Evolutionary conservation across 2,888 invertebrate genomes (phyloP), one percentile per base, ranked within the genome.

Genomic region (Caenorhabditis sp.): DNA sequence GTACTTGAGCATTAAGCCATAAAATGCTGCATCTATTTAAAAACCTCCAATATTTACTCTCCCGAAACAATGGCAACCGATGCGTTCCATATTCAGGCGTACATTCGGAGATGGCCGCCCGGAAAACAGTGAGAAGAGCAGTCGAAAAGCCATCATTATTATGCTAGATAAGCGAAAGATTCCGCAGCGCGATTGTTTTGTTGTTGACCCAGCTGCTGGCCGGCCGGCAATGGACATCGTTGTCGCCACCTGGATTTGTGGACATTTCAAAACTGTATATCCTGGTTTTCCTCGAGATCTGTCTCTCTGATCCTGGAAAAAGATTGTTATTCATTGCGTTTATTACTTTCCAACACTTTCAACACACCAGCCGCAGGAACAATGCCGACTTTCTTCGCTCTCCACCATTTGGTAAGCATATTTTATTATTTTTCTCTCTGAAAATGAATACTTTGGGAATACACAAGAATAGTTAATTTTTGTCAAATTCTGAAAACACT

Each of bases 111-210:
- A 48, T 39, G 32, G 35, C 63, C 24, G 37, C 56, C 65, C 56
- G 58, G 52, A 68, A 68, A 68, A 58, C 68, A 58, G 50, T 46
- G 53, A 53, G 46, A 55, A 30, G 62, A 45, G 50, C 71, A 45
- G 45, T 56, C 27, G 53, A 71, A 62, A 61, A 61, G 37, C 61
- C 39, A 32, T 56, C 71, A 62, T 62, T 62, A 55, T 71, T 62
- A 71, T 71, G 62, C 63, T 41, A 55, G 72, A 72, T 63, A 72
- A 72, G 56, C 63, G 58, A 63, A 65, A 73, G 73, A 73, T 73
- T 65, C 24, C 27, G 50, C 65, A 45, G 50, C 53, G 65, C 73
- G 73, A 73, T 73, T 73, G 73, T 72, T 72, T 72, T 72, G 48
- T 43, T 72, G 63, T 73, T 73, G 73, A 73, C 73, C 63, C 73